Evolutionary conservation across 35 echinoderm and acorn worm species (phyloP), one percentile per base, ranked within the genome.

Genomic region (Holothuria glaberrima): DNA sequence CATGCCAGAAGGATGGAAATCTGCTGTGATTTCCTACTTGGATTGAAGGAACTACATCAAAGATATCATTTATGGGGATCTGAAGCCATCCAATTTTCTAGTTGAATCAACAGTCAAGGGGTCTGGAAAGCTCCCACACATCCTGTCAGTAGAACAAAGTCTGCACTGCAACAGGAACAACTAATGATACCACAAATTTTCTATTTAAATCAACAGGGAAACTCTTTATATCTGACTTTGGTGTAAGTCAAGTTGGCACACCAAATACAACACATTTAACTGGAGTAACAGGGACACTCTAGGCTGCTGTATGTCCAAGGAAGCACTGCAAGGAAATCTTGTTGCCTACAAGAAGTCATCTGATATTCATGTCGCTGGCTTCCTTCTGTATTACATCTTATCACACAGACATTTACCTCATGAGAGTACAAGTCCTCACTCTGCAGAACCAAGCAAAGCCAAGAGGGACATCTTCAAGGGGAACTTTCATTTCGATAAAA

Each of bases 1-100:
- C 12, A 80, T 56, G 21, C 35, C 1, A 45, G 48, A 56, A 80
- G 75, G 22, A 28, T 80, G 35, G 75, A 80, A n/a, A 45, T 80
- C 25, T 80, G 75, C n/a, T 36, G 38, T 48, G 36, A 80, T 2
- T 80, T 80, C 13, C 75, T 80, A 44, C 38, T 21, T 80, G 75
- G 75, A 50, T 80, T 80, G 48, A 80, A 80, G 48, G 48, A 56
- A 48, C 75, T 80, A 20, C 75, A 80, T 48, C 48, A 56, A 21
- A 22, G 75, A 21, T 36, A 56, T 80, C 48, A 56, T 80, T 20
- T 44, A 80, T 44, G 50, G 75, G 48, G 75, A 80, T 80, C 35
- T 80, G 36, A 80, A 80, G 48, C 75, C 75, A 80, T 80, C 75
- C 22, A 80, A 80, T 48, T 27, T 80, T 48, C 75, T 80, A 24